Evolutionary conservation across 2,888 invertebrate genomes (phyloP).

Genomic region (Poecilus cupreus): DNA sequence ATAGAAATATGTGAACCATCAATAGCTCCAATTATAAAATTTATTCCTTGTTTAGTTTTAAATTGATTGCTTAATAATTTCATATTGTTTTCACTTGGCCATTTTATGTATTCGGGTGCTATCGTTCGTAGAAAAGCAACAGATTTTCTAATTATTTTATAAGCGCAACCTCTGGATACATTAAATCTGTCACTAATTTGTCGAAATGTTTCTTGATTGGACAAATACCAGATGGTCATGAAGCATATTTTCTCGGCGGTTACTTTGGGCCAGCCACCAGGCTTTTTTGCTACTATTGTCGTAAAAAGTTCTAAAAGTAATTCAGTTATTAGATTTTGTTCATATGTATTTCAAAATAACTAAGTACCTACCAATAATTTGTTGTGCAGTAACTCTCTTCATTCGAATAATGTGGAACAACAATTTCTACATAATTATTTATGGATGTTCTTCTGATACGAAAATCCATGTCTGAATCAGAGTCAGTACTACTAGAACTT

Average conservation of each 20-base stretch:
- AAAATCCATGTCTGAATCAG: neutral
- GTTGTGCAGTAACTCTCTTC: too few relatives aligned
- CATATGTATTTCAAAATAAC: too few relatives aligned
- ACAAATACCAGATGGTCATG: constrained; percentile 13
- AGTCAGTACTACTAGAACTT: neutral
- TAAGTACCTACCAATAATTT: too few relatives aligned
- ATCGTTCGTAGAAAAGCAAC: too few relatives aligned
- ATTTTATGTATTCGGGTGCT: too few relatives aligned
- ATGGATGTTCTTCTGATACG: neutral
- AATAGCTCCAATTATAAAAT: constrained; percentile 3
- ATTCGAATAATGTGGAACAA: too few relatives aligned
- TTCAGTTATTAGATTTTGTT: neutral
- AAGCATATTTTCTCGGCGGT: neutral
- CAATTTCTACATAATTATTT: neutral
- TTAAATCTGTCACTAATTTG: constrained; percentile 9
- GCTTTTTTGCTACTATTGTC: neutral
- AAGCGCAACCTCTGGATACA: neutral
- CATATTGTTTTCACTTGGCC: neutral
- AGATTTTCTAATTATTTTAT: neutral
- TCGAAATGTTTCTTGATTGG: constrained; percentile 7
- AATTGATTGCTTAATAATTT: neutral
- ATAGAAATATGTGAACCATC: neutral
- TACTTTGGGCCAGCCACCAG: constrained; percentile 19
- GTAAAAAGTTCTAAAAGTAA: neutral
- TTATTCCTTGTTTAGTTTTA: neutral